These are phyloP conservation scores for Toxotes lorentzi DNA, from an alignment of 2,797 vertebrate genomes.

Conservation along the genomic window DNA sequence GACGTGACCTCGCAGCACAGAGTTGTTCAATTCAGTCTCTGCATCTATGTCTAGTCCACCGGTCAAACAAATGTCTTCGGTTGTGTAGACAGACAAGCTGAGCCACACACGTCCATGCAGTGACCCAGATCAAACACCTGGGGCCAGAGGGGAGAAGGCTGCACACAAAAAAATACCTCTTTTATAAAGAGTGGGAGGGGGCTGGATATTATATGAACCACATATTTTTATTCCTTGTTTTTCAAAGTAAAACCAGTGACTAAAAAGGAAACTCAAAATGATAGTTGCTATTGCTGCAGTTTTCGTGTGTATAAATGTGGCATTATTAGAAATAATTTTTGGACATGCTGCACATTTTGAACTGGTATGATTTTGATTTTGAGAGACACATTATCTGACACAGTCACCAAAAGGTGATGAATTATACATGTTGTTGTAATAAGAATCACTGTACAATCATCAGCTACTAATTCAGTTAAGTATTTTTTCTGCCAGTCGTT, in stretches of 20 bases:
- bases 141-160: slow-evolving; percentile 37
- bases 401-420: background rate
- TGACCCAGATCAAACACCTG: slow-evolving; percentile 68
- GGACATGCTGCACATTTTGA: background rate
- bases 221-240: background rate
- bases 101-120: slow-evolving; percentile 45
- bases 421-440: background rate
- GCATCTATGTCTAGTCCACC: slow-evolving; percentile 48
- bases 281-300: no score
- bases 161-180: slow-evolving; percentile 17
- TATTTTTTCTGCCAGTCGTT: background rate
- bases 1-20: slow-evolving; percentile 37
- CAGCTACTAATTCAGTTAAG: background rate
- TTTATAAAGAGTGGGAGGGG: background rate
- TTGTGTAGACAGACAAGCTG: slow-evolving; percentile 38
- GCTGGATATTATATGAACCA: background rate
- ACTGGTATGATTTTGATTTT: background rate
- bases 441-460: background rate
- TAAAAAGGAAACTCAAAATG: no score
- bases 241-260: background rate
- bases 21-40: slow-evolving; percentile 34
- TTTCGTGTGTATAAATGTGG: no score
- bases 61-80: slow-evolving; percentile 64
- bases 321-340: no score
- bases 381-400: no score